Percentiles rank a stretch among this genome's conserved stretches.
These are phyloP conservation scores for Molanna angustata DNA, from an alignment of 2,888 invertebrate genomes.

Conservation along the genomic window DNA sequence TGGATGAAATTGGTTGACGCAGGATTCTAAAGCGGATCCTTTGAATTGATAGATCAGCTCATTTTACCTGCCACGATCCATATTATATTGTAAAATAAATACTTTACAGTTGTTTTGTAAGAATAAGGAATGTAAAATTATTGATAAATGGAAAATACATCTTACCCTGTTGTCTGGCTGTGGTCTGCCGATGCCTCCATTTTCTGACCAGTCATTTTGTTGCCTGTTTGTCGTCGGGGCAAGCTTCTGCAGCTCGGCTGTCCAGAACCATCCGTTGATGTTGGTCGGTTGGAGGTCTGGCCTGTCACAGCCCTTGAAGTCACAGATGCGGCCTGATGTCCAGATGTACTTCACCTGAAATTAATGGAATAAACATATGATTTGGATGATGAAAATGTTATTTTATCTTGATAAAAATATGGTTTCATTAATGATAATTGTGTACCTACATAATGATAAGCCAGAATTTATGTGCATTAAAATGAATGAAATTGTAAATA, in stretches of 20 bases:
- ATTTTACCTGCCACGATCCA: too few species aligned
- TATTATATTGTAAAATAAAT: too few species aligned
- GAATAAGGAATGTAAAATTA: too few species aligned
- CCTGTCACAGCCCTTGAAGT: slow-evolving; percentile 87
- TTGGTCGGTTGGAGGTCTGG: slow-evolving; percentile 78
- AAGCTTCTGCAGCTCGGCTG: slow-evolving; percentile 79
- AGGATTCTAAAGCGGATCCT: too few species aligned
- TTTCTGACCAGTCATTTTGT: slow-evolving; percentile 87
- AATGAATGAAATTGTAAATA: background rate
- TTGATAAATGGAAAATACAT: background rate
- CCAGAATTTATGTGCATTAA: background rate
- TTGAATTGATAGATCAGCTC: too few species aligned
- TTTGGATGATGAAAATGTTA: background rate
- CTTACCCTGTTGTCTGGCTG: slow-evolving; percentile 80
- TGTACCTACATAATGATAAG: too few species aligned
- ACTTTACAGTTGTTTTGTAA: too few species aligned
- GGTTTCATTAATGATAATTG: too few species aligned
- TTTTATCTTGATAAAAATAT: too few species aligned
- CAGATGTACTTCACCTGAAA: slow-evolving; percentile 82
- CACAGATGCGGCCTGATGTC: slow-evolving; percentile 87
- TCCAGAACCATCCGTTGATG: slow-evolving; percentile 92
- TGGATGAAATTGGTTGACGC: too few species aligned
- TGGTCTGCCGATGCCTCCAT: slow-evolving; percentile 80
- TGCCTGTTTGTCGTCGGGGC: slow-evolving; percentile 78
- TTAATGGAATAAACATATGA: background rate